These are phyloP conservation scores for Synanthedon tipuliformis DNA, from an alignment of 2,888 invertebrate genomes.

Conservation along the genomic window DNA sequence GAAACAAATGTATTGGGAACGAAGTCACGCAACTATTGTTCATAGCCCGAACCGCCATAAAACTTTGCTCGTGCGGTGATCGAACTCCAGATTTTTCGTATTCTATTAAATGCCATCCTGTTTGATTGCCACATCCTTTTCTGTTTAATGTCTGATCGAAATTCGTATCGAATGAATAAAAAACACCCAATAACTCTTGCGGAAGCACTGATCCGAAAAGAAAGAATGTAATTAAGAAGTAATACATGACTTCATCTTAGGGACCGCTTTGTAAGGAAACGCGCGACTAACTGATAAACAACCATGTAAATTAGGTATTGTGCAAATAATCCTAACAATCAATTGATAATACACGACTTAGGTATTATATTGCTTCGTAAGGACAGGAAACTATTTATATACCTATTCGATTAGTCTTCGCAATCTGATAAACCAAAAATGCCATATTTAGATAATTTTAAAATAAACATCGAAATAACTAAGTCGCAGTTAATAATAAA, in stretches of 20 bases:
- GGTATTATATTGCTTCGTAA: too few species aligned
- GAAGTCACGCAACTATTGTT: constrained; percentile 16
- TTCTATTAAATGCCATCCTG: constrained; percentile 9
- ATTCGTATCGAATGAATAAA: constrained; percentile 12
- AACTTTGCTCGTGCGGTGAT: constrained; percentile 3
- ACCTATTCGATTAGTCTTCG: too few species aligned
- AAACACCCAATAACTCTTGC: constrained; percentile 11
- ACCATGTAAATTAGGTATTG: neutral
- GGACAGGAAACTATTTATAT: too few species aligned
- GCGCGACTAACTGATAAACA: constrained; percentile 2
- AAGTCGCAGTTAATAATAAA: too few species aligned
- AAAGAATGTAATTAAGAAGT: too few species aligned
- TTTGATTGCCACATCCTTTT: constrained; percentile 8
- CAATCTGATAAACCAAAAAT: too few species aligned
- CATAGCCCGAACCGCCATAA: constrained; percentile 10
- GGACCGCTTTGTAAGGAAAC: too few species aligned
- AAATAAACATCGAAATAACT: too few species aligned
- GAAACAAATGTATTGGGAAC: constrained; percentile 12
- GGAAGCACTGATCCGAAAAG: constrained; percentile 4
- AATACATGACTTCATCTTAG: too few species aligned
- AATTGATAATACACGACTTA: too few species aligned
- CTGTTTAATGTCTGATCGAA: constrained; percentile 8
- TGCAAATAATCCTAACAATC: too few species aligned
- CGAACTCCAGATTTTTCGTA: constrained; percentile 5
- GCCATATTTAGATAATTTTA: too few species aligned